Percentiles rank a stretch among this genome's conserved stretches.
Conservation (phyloP, 2,888 invertebrate genomes). For the Ormyrus thymus region DNA sequence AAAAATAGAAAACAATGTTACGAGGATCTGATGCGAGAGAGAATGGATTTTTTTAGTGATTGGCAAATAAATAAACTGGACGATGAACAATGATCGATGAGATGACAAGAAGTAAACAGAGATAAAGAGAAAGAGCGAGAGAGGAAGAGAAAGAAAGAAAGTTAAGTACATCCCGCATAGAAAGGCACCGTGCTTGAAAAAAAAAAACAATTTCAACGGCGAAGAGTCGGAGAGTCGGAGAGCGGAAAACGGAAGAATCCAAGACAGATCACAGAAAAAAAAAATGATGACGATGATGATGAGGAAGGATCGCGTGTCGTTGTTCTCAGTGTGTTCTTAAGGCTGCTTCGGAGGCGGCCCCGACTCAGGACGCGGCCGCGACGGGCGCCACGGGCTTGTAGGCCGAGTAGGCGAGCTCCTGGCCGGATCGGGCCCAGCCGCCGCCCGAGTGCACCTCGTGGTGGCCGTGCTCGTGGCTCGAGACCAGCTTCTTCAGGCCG, state of each 20-base stretch:
- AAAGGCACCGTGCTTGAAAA: too few species aligned
- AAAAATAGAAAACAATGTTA: neutral
- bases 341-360: neutral
- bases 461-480: constrained; percentile 79
- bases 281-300: neutral
- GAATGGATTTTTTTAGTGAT: constrained; percentile 15
- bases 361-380: constrained; percentile 23
- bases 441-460: constrained; percentile 81
- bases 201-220: too few species aligned
- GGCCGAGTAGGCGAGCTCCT: constrained; percentile 81
- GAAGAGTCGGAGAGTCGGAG: neutral
- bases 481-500: constrained; percentile 88
- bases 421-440: constrained; percentile 84
- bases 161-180: neutral
- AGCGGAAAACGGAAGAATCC: neutral
- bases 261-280: constrained; percentile 20
- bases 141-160: constrained; percentile 23
- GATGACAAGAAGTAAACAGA: constrained; percentile 16
- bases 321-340: neutral
- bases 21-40: constrained; percentile 15
- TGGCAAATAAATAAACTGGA: constrained; percentile 49
- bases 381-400: constrained; percentile 74
- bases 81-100: constrained; percentile 35
- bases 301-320: constrained; percentile 6
- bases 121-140: constrained; percentile 3